phyloP scores from a whole-genome alignment of 1,140 invertebrate species.

The Drosophila pseudoobscura region DNA sequence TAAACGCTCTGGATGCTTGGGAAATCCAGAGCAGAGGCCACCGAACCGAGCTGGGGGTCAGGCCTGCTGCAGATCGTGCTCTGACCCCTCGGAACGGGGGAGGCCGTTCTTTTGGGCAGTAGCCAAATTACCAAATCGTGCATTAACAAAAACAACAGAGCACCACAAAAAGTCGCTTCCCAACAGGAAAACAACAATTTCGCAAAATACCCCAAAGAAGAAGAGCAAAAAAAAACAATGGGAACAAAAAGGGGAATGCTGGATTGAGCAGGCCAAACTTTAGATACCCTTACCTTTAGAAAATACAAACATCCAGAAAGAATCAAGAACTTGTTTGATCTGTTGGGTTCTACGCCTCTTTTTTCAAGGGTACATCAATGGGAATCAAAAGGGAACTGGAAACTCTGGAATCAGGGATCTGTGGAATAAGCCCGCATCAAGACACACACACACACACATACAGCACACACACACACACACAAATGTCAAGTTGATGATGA shows the following conservation, averaged over 20 bases:
- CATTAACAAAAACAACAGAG: slow-evolving; percentile 39
- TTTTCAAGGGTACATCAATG: no score
- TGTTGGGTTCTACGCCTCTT: not conserved
- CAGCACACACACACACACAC: not conserved
- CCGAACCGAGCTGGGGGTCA: slow-evolving; percentile 25
- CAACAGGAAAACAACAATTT: slow-evolving; percentile 72
- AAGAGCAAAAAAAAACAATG: slow-evolving; percentile 15
- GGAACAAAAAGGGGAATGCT: not conserved
- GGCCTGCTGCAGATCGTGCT: slow-evolving; percentile 61
- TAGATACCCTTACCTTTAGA: no score
- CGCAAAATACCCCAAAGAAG: slow-evolving; percentile 38
- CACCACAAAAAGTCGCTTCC: not conserved
- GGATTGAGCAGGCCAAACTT: no score
- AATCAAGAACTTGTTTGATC: no score
- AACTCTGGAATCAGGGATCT: slow-evolving; percentile 13
- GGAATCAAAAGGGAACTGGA: slow-evolving; percentile 1
- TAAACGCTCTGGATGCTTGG: slow-evolving; percentile 31
- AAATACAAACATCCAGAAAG: no score
- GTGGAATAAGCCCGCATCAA: slow-evolving; percentile 47
- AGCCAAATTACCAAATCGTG: slow-evolving; percentile 75
- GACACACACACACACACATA: slow-evolving; percentile 16
- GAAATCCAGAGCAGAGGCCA: slow-evolving; percentile 42
- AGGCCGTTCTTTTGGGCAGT: slow-evolving; percentile 48
- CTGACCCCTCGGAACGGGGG: slow-evolving; percentile 38
- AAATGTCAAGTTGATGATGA: slow-evolving; percentile 55